Conservation (phyloP, 2,888 invertebrate genomes). For the Hecatera dysodea region DNA sequence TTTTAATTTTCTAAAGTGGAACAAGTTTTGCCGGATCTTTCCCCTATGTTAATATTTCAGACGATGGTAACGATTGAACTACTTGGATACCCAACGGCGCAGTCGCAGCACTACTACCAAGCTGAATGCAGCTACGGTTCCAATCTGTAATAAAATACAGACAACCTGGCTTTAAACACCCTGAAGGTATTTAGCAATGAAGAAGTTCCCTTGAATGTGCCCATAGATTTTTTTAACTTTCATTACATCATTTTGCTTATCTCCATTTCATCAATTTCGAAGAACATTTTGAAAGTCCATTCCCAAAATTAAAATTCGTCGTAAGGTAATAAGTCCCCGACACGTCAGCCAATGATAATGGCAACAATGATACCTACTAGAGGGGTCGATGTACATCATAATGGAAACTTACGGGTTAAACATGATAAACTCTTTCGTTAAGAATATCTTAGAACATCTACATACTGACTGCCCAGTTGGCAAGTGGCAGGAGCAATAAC, state of each 20-base stretch:
- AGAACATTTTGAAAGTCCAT: background rate
- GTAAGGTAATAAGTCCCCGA: background rate
- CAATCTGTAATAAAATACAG: background rate
- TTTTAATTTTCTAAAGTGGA: constrained; percentile 33
- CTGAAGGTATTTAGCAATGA: background rate
- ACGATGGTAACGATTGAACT: constrained; percentile 13
- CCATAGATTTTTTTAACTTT: background rate
- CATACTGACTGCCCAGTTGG: background rate
- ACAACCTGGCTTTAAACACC: background rate
- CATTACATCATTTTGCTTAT: background rate
- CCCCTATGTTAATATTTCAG: background rate
- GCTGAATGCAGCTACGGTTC: background rate
- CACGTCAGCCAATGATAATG: constrained; percentile 8
- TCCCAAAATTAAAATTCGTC: background rate
- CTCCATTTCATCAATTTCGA: background rate
- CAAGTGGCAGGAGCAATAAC: background rate
- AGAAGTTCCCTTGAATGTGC: background rate
- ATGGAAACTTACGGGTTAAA: constrained; percentile 21
- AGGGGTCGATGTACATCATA: constrained; percentile 20
- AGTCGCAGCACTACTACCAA: background rate
- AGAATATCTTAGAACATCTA: constrained; percentile 5
- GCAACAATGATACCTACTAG: background rate
- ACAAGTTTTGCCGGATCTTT: constrained; percentile 12
- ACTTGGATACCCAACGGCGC: background rate
- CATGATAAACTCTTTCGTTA: constrained; percentile 24